phyloP scores from a whole-genome alignment of 2,888 invertebrate species.

The Timandra comae region DNA sequence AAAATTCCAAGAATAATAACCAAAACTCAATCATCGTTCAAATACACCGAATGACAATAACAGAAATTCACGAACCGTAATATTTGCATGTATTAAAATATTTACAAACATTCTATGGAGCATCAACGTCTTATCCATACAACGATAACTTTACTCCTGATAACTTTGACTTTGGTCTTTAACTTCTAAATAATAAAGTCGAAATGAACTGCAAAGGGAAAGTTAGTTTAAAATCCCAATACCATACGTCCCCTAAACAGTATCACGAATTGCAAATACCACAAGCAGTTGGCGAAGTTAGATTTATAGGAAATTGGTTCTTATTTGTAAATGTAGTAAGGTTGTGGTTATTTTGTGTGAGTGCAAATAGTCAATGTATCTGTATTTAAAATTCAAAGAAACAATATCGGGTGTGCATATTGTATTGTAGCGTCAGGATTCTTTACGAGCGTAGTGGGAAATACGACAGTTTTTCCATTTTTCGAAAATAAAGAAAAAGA shows the following conservation, averaged over 20 bases:
- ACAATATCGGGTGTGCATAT: conserved; percentile 69
- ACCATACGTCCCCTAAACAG: conserved; percentile 40
- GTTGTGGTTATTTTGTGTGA: conserved; percentile 25
- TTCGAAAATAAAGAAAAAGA: conserved; percentile 43
- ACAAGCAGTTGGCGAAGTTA: conserved; percentile 15
- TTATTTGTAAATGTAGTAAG: conserved; percentile 28
- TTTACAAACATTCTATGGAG: conserved; percentile 36
- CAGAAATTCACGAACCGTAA: conserved; percentile 35
- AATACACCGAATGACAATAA: conserved; percentile 36
- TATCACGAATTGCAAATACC: conserved; percentile 33
- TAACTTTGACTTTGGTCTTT: conserved; percentile 14
- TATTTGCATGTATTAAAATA: conserved; percentile 47
- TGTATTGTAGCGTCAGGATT: conserved; percentile 55
- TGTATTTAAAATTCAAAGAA: conserved; percentile 70
- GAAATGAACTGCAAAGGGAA: conserved; percentile 11
- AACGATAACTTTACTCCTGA: conserved; percentile 14
- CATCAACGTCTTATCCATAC: conserved; percentile 22
- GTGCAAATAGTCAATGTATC: conserved; percentile 20
- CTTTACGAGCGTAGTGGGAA: conserved; percentile 65
- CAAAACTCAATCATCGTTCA: conserved; percentile 23
- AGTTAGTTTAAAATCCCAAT: conserved; percentile 37
- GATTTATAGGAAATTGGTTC: conserved; percentile 30
- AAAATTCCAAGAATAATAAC: no score
- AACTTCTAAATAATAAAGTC: conserved; percentile 13
- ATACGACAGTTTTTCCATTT: conserved; percentile 53